A percentile compares a stretch with the other conserved stretches of the same genome.
phyloP scores from a whole-genome alignment of 2,113 vertebrate genomes.

The Daboia siamensis region DNA sequence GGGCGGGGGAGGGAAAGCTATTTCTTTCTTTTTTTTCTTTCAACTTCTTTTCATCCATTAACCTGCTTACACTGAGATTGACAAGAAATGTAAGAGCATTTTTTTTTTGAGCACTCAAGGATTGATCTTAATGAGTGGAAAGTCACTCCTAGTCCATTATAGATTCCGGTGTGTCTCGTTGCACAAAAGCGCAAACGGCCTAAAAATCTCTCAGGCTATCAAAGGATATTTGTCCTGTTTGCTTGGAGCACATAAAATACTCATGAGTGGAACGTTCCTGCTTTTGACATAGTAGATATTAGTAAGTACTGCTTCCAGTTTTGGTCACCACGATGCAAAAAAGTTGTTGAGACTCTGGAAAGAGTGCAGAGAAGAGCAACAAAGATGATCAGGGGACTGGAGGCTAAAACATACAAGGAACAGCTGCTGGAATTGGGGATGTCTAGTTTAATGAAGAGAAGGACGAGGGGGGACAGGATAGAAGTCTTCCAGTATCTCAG shows the following conservation, averaged over 20 bases:
- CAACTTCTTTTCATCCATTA: neutral
- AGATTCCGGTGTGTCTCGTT: neutral
- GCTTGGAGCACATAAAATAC: neutral
- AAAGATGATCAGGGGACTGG: too few species aligned
- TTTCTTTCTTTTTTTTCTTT: neutral
- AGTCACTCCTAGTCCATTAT: neutral
- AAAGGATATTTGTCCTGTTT: neutral
- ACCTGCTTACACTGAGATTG: neutral
- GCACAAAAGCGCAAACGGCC: neutral
- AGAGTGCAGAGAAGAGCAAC: too few species aligned
- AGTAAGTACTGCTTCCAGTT: neutral
- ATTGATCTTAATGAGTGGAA: neutral
- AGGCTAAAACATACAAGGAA: too few species aligned
- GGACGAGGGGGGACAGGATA: too few species aligned
- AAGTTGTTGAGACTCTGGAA: too few species aligned
- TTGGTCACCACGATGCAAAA: too few species aligned
- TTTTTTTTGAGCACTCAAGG: neutral
- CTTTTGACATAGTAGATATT: neutral
- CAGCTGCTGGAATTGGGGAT: too few species aligned
- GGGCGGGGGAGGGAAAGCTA: neutral
- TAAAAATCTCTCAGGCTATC: neutral
- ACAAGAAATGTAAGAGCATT: neutral
- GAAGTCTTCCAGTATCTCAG: too few species aligned
- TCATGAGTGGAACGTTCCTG: neutral
- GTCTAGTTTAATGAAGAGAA: too few species aligned